phyloP scores from a whole-genome alignment of 2,888 invertebrate genomes.

The Arrhopalites spinosus region DNA sequence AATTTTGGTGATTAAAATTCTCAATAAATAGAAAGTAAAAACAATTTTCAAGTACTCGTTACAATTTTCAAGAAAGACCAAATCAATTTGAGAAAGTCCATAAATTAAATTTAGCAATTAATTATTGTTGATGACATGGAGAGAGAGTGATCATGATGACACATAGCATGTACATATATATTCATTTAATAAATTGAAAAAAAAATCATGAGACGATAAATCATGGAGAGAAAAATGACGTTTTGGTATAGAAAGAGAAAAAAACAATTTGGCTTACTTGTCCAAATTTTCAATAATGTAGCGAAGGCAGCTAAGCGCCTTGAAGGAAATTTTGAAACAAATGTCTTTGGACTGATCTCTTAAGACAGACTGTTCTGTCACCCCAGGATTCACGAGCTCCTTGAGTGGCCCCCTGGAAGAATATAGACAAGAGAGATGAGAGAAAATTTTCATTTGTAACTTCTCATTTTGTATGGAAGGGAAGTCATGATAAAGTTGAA shows the following conservation, averaged over 20 bases:
- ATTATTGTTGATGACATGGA: background rate
- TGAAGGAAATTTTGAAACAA: constrained; percentile 46
- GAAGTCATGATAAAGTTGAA: constrained; percentile 6
- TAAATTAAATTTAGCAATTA: no score
- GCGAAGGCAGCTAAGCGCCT: constrained; percentile 63
- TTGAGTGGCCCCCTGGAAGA: constrained; percentile 3
- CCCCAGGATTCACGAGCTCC: background rate
- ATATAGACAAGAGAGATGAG: background rate
- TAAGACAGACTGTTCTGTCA: constrained; percentile 9
- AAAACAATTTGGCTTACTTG: constrained; percentile 57
- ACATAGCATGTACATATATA: background rate
- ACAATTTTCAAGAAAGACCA: no score
- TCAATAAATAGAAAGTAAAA: no score
- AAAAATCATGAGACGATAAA: no score
- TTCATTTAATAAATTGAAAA: background rate
- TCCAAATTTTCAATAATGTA: constrained; percentile 69
- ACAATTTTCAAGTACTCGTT: no score
- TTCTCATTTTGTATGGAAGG: no score
- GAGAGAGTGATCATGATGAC: background rate
- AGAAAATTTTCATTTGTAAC: background rate
- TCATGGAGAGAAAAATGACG: no score
- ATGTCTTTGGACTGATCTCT: constrained; percentile 16
- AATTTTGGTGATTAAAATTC: no score
- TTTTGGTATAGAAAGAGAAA: no score
- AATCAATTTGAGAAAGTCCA: no score